phyloP scores from a whole-genome alignment of 2,113 vertebrate genomes.

The Catharus bicknelli region DNA sequence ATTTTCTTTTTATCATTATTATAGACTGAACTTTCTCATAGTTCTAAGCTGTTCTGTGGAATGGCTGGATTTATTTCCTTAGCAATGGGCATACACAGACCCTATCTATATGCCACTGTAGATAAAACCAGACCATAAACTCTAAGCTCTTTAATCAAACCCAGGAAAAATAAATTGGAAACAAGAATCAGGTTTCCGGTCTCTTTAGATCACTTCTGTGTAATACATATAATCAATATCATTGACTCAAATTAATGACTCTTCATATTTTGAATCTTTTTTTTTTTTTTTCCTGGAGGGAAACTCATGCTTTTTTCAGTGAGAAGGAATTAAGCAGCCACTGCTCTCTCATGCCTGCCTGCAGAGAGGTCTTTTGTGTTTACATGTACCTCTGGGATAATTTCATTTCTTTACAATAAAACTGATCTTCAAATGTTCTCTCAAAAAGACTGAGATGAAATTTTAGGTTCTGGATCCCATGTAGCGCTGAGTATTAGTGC shows the following conservation, averaged over 20 bases:
- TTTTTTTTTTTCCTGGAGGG: not conserved
- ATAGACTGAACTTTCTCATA: not conserved
- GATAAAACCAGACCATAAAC: slow-evolving; percentile 1
- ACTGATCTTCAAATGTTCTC: not conserved
- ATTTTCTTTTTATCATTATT: slow-evolving; percentile 17
- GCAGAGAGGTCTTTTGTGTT: not conserved
- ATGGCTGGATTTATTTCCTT: slow-evolving; percentile 21
- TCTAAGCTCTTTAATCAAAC: not conserved
- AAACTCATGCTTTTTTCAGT: not conserved
- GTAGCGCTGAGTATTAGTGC: not conserved
- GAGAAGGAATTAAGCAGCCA: not conserved
- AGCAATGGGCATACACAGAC: not conserved
- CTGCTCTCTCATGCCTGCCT: not conserved
- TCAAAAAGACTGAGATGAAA: not conserved
- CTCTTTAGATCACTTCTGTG: not conserved
- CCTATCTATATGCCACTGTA: not conserved
- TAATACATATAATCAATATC: not conserved
- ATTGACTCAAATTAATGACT: slow-evolving; percentile 3
- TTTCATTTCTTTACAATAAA: not conserved
- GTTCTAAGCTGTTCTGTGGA: not conserved
- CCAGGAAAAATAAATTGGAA: not conserved
- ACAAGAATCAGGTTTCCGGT: not conserved
- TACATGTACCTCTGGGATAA: not conserved
- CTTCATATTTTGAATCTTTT: not conserved
- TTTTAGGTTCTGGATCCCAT: not conserved